Base-by-base conservation (phyloP, 2,888 invertebrate species). In the Pyrgus malvae region DNA sequence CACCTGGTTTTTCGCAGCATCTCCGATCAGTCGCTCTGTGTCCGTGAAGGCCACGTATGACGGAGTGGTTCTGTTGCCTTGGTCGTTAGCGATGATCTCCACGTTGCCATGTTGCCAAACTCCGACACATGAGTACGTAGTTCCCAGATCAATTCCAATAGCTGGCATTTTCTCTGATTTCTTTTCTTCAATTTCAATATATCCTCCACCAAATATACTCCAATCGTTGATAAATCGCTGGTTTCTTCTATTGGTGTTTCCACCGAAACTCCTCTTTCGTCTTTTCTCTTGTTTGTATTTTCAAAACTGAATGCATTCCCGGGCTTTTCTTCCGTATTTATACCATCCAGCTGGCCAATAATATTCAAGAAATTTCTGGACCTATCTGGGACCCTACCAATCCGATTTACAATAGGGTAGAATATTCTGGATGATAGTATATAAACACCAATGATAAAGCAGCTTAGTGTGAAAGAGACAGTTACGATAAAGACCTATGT, bases 1-100 rank as follows among this genome's bases (percentile, higher is more conserved):
- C 19, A 94, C 95, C 83, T 96, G 96, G 78, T 95, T 96, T 81
- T 96, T 96, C 27, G 96, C 96, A 12, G 96, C 95, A 86, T 97
- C 96, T 35, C 97, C 96, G 66, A 97, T 95, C 31, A 97, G 90
- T 44, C 96, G 91, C 80, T 97, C 96, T 2, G 93, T 94, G 65
- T 97, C 96, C 17, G 95, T 96, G 78, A 97, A 97, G 3, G 96
- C 96, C 46, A 97, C 96, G 82, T 96, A 97, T 61, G 95, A 95
- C 41, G 97, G 96, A 45, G 96, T 97, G 7, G 96, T 96, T 48
- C 96, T 90, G 80, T 97, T 97, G 60, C 96, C 97, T 83, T 96
- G 96, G 76, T 96, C 96, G 76, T 97, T 97, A 55, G 97, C 95
- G 74, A 97, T 96, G 75, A 95, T 95, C 76, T 95, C 95, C 58